phyloP scores from a whole-genome alignment of 2,888 invertebrate species.

The Plagodis dolabraria region DNA sequence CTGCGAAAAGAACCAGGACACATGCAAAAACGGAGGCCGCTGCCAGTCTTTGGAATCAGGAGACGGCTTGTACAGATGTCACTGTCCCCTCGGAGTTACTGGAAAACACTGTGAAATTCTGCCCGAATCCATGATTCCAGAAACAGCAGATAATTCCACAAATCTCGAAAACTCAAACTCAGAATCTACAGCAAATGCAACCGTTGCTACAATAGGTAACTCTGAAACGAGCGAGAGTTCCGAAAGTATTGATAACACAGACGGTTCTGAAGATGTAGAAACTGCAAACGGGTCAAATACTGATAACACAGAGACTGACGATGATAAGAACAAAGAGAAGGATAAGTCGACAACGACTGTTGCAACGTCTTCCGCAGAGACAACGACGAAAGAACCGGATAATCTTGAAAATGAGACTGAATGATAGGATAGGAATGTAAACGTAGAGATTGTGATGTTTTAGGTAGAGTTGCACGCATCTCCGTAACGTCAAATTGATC shows the following conservation, averaged over 20 bases:
- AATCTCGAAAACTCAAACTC: slow-evolving; percentile 14
- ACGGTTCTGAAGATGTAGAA: slow-evolving; percentile 24
- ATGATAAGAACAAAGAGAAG: slow-evolving; percentile 6
- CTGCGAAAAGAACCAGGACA: slow-evolving; percentile 90
- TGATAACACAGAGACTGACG: slow-evolving; percentile 15
- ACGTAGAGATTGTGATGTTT: slow-evolving; percentile 5
- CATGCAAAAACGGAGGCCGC: slow-evolving; percentile 92
- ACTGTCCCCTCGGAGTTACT: slow-evolving; percentile 89
- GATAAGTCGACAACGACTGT: slow-evolving; percentile 23
- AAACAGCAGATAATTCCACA: slow-evolving; percentile 42
- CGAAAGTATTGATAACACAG: slow-evolving; percentile 5
- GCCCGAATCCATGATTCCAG: slow-evolving; percentile 59
- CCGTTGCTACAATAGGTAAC: neutral
- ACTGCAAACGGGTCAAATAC: slow-evolving; percentile 11
- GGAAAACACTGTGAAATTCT: slow-evolving; percentile 91
- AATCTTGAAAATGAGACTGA: slow-evolving; percentile 70
- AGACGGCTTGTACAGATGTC: slow-evolving; percentile 91
- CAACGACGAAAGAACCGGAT: slow-evolving; percentile 43
- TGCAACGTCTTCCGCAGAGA: slow-evolving; percentile 35
- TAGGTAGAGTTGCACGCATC: neutral
- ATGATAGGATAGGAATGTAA: slow-evolving; percentile 29
- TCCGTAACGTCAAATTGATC: too few relatives aligned
- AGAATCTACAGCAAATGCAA: neutral
- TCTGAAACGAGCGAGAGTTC: neutral
- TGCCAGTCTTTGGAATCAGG: slow-evolving; percentile 91